Base-by-base conservation (phyloP, 2,888 invertebrate species). In the Campaea margaritaria region DNA sequence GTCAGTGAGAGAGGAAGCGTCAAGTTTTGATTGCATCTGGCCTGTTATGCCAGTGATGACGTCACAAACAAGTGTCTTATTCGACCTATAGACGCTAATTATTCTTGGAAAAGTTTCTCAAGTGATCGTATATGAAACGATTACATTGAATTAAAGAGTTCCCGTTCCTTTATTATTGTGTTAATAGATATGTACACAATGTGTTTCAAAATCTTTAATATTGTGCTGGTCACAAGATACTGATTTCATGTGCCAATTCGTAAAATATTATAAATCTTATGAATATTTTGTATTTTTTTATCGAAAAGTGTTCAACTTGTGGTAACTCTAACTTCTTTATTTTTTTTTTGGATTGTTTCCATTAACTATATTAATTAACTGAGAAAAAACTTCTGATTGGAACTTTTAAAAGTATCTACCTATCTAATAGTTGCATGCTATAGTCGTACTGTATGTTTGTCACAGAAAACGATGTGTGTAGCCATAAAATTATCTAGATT, bases 401-500 rank as follows among this genome's bases (percentile, higher is more conserved):
- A 45, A 46, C 8, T 14, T 55, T 58, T 55, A 21, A 63, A 58
- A 52, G 54, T 50, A 60, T 65, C 57, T 58, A 62, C 65, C 46
- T 68, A 64, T 67, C 50, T 58, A 68, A 77, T 88, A 89, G 83
- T 78, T 87, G 87, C 87, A 87, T 89, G 89, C 76, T 82, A 73
- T 87, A 88, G 87, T 72, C 69, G 79, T 64, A 81, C 74, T 80
- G 83, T 75, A 74, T 87, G 84, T 86, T 75, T 81, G 80, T 86
- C 72, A 83, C 87, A 87, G 85, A 65, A 76, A 78, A 53, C 34
- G 68, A 70, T 68, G 81, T 87, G 79, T 85, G 84, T 89, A 88
- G 87, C 77, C 79, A 75, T 80, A 67, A 74, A 50, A 54, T 67
- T 69, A 53, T 70, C 70, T 84, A 84, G 79, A 79, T 76, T 78